These are phyloP conservation scores for Pyxicephalus adspersus DNA, from an alignment of 2,113 vertebrate species.

Conservation along the genomic window DNA sequence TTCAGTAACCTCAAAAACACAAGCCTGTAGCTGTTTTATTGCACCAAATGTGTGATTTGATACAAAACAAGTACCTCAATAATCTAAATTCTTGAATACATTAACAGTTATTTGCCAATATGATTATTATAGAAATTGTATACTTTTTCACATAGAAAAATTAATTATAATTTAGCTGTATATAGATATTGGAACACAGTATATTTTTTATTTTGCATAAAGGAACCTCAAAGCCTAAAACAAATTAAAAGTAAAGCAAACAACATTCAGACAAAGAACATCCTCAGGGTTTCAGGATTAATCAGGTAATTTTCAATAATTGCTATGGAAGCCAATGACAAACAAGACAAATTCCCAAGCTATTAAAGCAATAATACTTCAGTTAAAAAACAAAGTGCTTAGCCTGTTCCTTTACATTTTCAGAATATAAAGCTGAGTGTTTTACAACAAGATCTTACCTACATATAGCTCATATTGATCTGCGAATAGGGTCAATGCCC, in stretches of 20 bases:
- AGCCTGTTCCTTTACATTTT: conserved; percentile 19
- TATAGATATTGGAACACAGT: no score
- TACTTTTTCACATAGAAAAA: no score
- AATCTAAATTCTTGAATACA: no score
- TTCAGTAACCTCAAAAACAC: no score
- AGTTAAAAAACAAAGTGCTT: conserved; percentile 33
- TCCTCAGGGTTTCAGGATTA: background rate
- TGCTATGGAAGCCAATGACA: background rate
- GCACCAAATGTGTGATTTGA: no score
- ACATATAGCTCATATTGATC: conserved; percentile 40
- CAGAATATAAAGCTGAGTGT: background rate
- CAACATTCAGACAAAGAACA: background rate
- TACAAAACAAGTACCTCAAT: no score
- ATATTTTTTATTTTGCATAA: no score
- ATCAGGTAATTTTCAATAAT: background rate
- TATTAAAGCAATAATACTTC: conserved; percentile 16
- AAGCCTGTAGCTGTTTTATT: no score
- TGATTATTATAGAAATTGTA: no score
- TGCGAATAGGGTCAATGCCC: background rate
- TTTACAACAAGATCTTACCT: conserved; percentile 22
- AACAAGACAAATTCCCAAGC: conserved; percentile 18
- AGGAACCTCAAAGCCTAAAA: background rate
- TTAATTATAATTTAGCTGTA: no score
- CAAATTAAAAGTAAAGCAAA: no score
- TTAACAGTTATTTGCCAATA: no score